phyloP scores from a whole-genome alignment of 2,797 vertebrate species.

The Eulemur rubriventer region DNA sequence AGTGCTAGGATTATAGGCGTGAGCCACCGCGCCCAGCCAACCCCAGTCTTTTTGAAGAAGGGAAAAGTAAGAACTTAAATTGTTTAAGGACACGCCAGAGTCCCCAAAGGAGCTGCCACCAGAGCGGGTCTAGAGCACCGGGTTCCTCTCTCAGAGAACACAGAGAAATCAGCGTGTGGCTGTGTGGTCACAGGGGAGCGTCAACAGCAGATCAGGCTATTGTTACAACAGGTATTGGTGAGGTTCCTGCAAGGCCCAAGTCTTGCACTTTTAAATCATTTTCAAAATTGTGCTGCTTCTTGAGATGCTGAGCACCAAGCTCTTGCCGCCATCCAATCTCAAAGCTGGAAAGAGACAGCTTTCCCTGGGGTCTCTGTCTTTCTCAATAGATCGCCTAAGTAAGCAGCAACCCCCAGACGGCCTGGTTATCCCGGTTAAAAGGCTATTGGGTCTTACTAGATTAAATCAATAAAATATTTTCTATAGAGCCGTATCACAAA shows the following conservation, averaged over 20 bases:
- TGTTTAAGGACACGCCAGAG: background rate
- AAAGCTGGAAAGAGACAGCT: background rate
- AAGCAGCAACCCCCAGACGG: background rate
- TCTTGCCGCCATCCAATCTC: background rate
- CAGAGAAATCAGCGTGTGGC: background rate
- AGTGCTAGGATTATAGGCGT: too few species aligned
- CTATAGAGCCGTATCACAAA: background rate
- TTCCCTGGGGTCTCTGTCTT: background rate
- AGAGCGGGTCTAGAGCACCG: background rate
- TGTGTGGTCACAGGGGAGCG: rapidly evolving
- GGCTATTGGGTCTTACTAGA: background rate
- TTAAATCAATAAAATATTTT: constrained; percentile 35
- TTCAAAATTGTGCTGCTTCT: background rate
- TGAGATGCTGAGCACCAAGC: background rate
- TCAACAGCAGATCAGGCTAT: background rate
- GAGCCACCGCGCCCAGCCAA: background rate
- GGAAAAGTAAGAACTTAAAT: background rate
- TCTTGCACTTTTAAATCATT: background rate
- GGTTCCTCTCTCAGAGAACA: background rate
- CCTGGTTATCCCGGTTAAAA: background rate
- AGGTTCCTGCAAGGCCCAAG: background rate
- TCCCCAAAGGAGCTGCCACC: background rate
- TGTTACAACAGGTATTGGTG: background rate
- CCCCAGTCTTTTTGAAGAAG: background rate
- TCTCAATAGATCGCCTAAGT: background rate